Percentiles rank a stretch among this genome's conserved stretches.
Evolutionary conservation across 2,113 vertebrate species (phyloP).

Genomic region (Pao palembangensis): DNA sequence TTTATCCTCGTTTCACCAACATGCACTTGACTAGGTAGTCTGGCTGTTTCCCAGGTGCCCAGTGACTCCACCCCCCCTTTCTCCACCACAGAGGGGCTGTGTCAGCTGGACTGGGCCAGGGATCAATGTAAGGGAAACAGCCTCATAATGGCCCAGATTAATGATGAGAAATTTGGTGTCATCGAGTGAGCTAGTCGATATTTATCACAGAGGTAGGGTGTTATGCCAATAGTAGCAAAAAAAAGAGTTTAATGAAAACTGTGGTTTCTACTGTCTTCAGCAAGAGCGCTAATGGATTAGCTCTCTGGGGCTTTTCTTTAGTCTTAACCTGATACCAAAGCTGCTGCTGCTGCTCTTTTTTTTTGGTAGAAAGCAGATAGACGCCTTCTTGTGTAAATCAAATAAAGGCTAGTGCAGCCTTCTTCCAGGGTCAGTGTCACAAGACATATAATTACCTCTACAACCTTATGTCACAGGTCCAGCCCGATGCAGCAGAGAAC

Average conservation of each 20-base stretch:
- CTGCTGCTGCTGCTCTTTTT: conserved; percentile 42
- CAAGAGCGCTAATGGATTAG: conserved; percentile 59
- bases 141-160: conserved; percentile 92
- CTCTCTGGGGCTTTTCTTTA: conserved; percentile 47
- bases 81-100: conserved; percentile 84
- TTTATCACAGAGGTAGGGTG: conserved; percentile 84
- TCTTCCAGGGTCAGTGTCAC: too few species aligned
- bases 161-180: conserved; percentile 99
- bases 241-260: conserved; percentile 10
- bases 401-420: neutral
- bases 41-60: conserved; percentile 45
- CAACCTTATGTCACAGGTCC: too few species aligned
- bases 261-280: conserved; percentile 54
- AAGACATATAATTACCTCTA: too few species aligned
- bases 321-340: conserved; percentile 36
- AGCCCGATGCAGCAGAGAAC: neutral
- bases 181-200: conserved; percentile 80
- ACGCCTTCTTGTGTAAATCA: conserved; percentile 21
- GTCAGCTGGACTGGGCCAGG: conserved; percentile 75
- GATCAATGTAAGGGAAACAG: conserved; percentile 89
- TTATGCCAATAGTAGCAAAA: conserved; percentile 69
- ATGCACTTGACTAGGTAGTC: conserved; percentile 38
- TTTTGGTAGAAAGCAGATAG: conserved; percentile 25
- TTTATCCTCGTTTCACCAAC: conserved; percentile 19
- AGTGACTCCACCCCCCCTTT: conserved; percentile 55